Evolutionary conservation across 2,113 vertebrate species (phyloP).

Genomic region (Phylloscopus trochiloides): DNA sequence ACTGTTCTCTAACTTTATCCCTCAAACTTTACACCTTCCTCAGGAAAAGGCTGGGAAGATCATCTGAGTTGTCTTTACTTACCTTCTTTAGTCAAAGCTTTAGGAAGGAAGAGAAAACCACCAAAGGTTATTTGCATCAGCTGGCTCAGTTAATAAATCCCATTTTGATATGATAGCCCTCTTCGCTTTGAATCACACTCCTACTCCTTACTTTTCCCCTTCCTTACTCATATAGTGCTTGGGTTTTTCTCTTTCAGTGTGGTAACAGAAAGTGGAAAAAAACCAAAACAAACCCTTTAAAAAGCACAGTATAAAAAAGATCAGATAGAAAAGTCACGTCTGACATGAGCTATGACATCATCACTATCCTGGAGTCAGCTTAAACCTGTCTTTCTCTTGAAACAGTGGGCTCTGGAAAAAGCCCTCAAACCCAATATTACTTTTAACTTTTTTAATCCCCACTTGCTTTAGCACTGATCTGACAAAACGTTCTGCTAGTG

Average conservation of each 20-base stretch:
- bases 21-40: not conserved
- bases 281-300: not conserved
- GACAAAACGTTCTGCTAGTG: not conserved
- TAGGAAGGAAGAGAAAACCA: not conserved
- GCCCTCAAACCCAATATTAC: not conserved
- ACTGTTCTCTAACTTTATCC: not conserved
- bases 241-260: not conserved
- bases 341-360: not conserved
- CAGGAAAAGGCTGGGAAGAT: not conserved
- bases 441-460: not conserved
- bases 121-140: not conserved
- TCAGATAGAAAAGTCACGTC: not conserved
- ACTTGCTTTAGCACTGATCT: not conserved
- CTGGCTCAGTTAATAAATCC: not conserved
- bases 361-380: not conserved
- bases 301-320: not conserved
- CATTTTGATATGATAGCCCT: not conserved
- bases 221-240: not conserved
- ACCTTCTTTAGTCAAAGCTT: not conserved
- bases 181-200: not conserved
- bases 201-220: not conserved
- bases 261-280: not conserved
- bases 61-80: not conserved
- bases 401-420: not conserved
- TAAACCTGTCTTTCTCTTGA: not conserved